Base-by-base conservation (phyloP, 2,797 vertebrate genomes). In the Buceros bicornis region DNA sequence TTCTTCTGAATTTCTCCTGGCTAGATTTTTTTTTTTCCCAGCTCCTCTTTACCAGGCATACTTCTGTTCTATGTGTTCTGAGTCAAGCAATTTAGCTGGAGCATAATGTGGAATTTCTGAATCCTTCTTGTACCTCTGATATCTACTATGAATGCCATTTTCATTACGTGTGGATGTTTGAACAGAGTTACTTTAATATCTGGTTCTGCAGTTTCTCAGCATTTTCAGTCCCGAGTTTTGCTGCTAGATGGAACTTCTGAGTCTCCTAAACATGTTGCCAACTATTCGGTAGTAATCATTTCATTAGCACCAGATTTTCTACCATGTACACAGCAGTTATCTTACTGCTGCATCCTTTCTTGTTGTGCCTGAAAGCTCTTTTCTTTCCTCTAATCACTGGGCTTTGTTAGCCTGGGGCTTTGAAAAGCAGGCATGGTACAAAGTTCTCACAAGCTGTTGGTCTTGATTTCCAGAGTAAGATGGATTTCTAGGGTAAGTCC, bases 341-440 rank as follows among this genome's bases (percentile, higher is more conserved):
- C 71, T 85, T 40, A 24, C 64, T 66, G 60, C 54, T 66, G 40
- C 62, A 72, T 87, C 79, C 74, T 80, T 87, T 76, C 43, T 79
- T 76, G 20, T 82, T 76, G 69, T 83, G 72, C 47, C 73, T 93
- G 85, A 85, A 92, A 93, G 67, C 60, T 65, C 10, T 90, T 89
- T 90, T 85, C 66, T 53, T 18, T 45, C 37, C 37, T 65, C 24
- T 90, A 25, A 77, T 92, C 20, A 0, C 53, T 57, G 79, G 60
- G 20, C 47, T 73, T 57, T 73, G 78, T 42, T 81, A 87, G 81
- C 64, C 89, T 78, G 29, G 22, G 43, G 69, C 61, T 86, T 67
- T 73, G 72, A 83, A 71, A 53, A 82, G 14, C 42, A 51, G 77
- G 50, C 65, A 4, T 13, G 43, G n/a, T 90, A 86, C 90, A 90